Base-by-base conservation (phyloP, 2,888 invertebrate species). In the Norana najaformis region DNA sequence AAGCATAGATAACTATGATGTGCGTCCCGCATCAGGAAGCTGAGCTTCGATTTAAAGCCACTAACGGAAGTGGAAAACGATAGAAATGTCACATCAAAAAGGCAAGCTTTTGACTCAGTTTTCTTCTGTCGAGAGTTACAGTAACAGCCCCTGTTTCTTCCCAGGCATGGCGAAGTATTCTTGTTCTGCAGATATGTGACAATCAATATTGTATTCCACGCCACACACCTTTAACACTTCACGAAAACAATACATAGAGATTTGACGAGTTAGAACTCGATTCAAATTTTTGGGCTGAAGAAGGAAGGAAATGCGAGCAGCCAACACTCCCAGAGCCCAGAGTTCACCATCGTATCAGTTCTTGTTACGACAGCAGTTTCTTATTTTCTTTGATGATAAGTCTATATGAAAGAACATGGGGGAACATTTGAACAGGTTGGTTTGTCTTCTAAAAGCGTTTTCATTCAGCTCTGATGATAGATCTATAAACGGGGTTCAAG, bases 121-220 rank as follows among this genome's bases (percentile, higher is more conserved):
- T 69, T n/a, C 30, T n/a, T 11, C 69, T 1, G 30, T n/a, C 6
- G 69, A 69, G 30, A 5, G 13, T 30, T 53, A 53, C 11, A 5
- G 30, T 5, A 30, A 53, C 53, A 30, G 0, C 8, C 11, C n/a
- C 11, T 13, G 69, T n/a, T n/a, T 69, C 69, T n/a, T 30, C n/a
- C 69, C n/a, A n/a, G n/a, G n/a, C n/a, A n/a, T 69, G 69, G 11
- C n/a, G 69, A n/a, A 11, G 13, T 11, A n/a, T n/a, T 30, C 23
- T 47, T 47, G n/a, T 69, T 69, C 69, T 69, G 69, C 69, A 11
- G 8, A 16, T 30, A 69, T n/a, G n/a, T n/a, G 69, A 8, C 30
- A n/a, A 69, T 69, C 69, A n/a, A 69, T 69, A 69, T 69, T n/a
- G 30, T n/a, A 69, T 69, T 69, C n/a, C 69, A n/a, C 69, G n/a